Evolutionary conservation across 2,797 vertebrate genomes (phyloP).

Genomic region (Stomatorhinus walkeri): DNA sequence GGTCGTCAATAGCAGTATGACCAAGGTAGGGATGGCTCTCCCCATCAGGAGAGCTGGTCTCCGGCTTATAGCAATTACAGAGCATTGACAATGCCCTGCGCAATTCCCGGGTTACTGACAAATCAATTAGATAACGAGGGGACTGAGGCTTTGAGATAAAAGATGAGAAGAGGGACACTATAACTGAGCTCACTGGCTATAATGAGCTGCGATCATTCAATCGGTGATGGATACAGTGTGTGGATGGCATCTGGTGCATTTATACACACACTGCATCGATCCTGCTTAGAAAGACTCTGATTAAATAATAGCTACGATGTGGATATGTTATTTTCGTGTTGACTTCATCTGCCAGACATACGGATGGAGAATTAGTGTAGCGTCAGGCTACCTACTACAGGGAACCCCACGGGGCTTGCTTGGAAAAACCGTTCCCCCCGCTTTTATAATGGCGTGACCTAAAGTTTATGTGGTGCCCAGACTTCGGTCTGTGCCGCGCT

Average conservation of each 20-base stretch:
- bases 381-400: not conserved
- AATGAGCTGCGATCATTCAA: constrained; percentile 11
- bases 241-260: not conserved
- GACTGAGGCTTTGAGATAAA: constrained; percentile 10
- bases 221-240: not conserved
- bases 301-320: not conserved
- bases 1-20: not conserved
- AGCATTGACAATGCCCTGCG: not conserved
- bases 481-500: not conserved
- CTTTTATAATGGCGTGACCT: not conserved
- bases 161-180: constrained; percentile 5
- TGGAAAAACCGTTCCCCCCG: not conserved
- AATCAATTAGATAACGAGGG: constrained; percentile 9
- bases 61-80: not conserved
- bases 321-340: not conserved
- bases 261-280: not conserved
- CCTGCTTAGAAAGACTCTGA: not conserved
- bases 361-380: not conserved
- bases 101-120: not conserved
- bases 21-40: not conserved
- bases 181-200: constrained; percentile 4
- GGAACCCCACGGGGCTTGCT: not conserved
- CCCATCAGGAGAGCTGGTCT: not conserved
- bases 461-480: not conserved
- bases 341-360: not conserved